Percentiles rank a stretch among this genome's conserved stretches.
These are phyloP conservation scores for Artemia sinica DNA, from an alignment of 2,888 invertebrate genomes.

Conservation along the genomic window DNA sequence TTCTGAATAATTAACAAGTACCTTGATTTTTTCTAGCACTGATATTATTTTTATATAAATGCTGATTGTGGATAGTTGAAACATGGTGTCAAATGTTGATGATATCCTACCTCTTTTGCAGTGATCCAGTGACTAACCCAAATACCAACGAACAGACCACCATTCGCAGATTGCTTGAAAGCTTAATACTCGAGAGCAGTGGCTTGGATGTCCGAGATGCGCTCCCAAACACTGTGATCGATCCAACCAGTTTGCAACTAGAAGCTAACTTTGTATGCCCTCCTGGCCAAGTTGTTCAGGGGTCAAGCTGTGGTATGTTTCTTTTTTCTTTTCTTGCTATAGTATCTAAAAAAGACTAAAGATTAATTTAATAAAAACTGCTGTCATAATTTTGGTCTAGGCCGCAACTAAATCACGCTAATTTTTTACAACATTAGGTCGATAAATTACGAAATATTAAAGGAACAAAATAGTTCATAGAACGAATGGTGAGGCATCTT, in stretches of 20 bases:
- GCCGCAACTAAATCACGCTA: neutral
- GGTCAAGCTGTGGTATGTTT: constrained; percentile 68
- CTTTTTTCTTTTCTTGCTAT: neutral
- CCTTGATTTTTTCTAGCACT: too few relatives aligned
- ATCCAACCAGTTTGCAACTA: constrained; percentile 69
- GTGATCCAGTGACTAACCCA: constrained; percentile 72
- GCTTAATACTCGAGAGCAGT: constrained; percentile 76
- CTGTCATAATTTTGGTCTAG: neutral
- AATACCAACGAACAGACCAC: constrained; percentile 71
- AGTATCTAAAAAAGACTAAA: neutral
- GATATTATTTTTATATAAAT: too few relatives aligned
- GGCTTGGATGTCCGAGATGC: constrained; percentile 84
- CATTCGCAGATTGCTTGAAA: constrained; percentile 65
- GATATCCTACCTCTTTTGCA: constrained; percentile 32
- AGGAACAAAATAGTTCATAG: too few relatives aligned
- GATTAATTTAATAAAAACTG: too few relatives aligned
- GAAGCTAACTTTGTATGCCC: constrained; percentile 83
- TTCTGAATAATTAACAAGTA: too few relatives aligned
- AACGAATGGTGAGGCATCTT: too few relatives aligned
- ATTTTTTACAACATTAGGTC: neutral
- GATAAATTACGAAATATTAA: neutral
- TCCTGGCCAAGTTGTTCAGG: constrained; percentile 78
- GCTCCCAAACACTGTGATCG: constrained; percentile 80
- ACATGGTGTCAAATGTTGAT: too few relatives aligned
- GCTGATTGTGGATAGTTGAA: too few relatives aligned